Percentiles rank a stretch among this genome's conserved stretches.
Evolutionary conservation across 2,888 invertebrate species (phyloP).

Genomic region (Hirtodrosophila histrioides): DNA sequence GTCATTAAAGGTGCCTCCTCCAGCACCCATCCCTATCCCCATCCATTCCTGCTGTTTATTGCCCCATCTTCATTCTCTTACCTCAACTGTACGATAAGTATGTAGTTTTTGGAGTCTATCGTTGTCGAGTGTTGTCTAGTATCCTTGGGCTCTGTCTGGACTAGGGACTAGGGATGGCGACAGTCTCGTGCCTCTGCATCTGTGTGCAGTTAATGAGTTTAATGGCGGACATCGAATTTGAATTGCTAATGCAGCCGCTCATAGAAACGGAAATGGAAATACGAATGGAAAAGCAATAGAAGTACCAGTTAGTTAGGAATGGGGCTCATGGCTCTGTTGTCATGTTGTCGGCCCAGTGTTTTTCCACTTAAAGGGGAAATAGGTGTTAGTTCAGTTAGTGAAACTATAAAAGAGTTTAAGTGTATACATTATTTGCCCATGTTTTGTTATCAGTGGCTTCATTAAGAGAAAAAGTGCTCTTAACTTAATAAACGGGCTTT

Average conservation of each 20-base stretch:
- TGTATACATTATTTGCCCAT: background rate
- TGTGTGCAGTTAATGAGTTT: slow-evolving; percentile 81
- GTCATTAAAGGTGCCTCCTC: slow-evolving; percentile 48
- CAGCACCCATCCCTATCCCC: background rate
- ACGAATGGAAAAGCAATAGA: slow-evolving; percentile 57
- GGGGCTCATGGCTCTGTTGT: slow-evolving; percentile 38
- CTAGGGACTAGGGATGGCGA: slow-evolving; percentile 2
- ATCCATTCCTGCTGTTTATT: slow-evolving; percentile 27
- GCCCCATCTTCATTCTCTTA: slow-evolving; percentile 2
- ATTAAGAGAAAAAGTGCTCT: too few species aligned
- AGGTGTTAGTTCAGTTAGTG: too few species aligned
- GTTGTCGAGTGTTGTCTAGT: slow-evolving; percentile 15
- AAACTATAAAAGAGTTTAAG: background rate
- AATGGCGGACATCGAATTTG: slow-evolving; percentile 77
- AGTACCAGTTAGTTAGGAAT: background rate
- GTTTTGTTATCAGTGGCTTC: too few species aligned
- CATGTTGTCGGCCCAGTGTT: slow-evolving; percentile 25
- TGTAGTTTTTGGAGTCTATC: slow-evolving; percentile 38
- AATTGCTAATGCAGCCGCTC: slow-evolving; percentile 74
- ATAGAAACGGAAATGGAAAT: slow-evolving; percentile 69
- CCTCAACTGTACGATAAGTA: slow-evolving; percentile 24
- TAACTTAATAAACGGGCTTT: too few species aligned
- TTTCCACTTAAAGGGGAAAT: slow-evolving; percentile 41
- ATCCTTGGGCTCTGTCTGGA: slow-evolving; percentile 15
- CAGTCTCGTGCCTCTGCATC: slow-evolving; percentile 32